Conservation (phyloP, 1,140 invertebrate genomes). For the Magallana angulata region DNA sequence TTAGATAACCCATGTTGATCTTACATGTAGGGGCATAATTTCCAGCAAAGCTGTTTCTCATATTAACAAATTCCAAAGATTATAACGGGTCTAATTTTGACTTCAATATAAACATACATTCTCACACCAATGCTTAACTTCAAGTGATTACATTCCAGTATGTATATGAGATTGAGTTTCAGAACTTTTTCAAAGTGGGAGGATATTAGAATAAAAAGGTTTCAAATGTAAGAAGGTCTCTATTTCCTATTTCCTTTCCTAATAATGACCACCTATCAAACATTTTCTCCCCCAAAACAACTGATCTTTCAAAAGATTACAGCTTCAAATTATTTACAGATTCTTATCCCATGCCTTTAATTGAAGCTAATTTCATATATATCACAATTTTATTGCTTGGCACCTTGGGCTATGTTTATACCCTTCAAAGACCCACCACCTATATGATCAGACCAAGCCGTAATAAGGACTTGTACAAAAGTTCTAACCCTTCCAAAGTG, state of each 20-base stretch:
- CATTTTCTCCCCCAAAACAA: neutral
- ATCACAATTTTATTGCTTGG: neutral
- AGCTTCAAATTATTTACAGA: neutral
- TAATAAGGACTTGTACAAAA: neutral
- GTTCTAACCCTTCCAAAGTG: neutral
- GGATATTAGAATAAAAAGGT: no score
- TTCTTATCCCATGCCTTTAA: neutral
- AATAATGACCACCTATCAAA: neutral
- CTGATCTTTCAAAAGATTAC: neutral
- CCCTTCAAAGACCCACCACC: neutral
- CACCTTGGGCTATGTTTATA: slow-evolving; percentile 18
- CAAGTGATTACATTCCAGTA: neutral
- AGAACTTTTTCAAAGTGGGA: no score
- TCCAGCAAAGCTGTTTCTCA: neutral
- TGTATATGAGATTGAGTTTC: neutral
- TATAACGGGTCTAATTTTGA: neutral
- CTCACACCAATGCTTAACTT: neutral
- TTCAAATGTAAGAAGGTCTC: no score
- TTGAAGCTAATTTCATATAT: slow-evolving; percentile 1
- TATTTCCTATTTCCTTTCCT: neutral
- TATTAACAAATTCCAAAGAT: slow-evolving; percentile 4
- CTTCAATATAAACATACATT: neutral
- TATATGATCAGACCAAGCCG: neutral
- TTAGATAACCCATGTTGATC: neutral
- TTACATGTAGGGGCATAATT: neutral